These are phyloP conservation scores for Schrankia costaestrigalis DNA, from an alignment of 2,888 invertebrate species.

Conservation along the genomic window DNA sequence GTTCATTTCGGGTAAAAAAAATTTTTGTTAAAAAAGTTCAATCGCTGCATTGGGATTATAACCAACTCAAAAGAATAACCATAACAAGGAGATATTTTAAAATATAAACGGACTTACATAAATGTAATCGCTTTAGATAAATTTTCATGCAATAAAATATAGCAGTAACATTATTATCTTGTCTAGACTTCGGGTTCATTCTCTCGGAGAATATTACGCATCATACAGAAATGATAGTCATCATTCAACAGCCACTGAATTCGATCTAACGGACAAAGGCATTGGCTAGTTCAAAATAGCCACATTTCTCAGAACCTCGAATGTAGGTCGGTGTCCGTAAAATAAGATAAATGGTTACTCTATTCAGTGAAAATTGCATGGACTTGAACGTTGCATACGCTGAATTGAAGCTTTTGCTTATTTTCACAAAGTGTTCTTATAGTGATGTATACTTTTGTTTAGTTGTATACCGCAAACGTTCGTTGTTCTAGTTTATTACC, in stretches of 20 bases:
- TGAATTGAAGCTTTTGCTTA: conserved; percentile 29
- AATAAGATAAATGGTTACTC: conserved; percentile 40
- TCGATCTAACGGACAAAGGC: conserved; percentile 25
- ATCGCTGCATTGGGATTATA: no score
- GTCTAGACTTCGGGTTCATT: not conserved
- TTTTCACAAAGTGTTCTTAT: conserved; percentile 17
- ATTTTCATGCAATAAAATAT: not conserved
- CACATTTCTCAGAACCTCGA: conserved; percentile 30
- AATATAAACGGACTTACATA: no score
- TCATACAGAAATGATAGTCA: conserved; percentile 32
- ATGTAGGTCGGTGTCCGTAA: conserved; percentile 42
- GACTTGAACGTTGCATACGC: conserved; percentile 32
- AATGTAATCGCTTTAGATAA: not conserved
- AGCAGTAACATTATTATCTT: no score
- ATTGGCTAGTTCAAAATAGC: conserved; percentile 30
- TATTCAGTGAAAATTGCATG: conserved; percentile 35
- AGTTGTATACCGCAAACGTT: conserved; percentile 2
- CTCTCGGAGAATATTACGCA: conserved; percentile 12
- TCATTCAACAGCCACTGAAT: conserved; percentile 21
- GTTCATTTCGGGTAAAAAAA: no score
- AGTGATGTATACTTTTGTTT: conserved; percentile 16
- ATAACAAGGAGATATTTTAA: no score
- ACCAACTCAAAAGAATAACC: no score
- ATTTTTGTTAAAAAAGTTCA: no score
- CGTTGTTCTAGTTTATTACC: conserved; percentile 7